Evolutionary conservation across 2,888 invertebrate genomes (phyloP).

Genomic region (Loripinus fragilis): DNA sequence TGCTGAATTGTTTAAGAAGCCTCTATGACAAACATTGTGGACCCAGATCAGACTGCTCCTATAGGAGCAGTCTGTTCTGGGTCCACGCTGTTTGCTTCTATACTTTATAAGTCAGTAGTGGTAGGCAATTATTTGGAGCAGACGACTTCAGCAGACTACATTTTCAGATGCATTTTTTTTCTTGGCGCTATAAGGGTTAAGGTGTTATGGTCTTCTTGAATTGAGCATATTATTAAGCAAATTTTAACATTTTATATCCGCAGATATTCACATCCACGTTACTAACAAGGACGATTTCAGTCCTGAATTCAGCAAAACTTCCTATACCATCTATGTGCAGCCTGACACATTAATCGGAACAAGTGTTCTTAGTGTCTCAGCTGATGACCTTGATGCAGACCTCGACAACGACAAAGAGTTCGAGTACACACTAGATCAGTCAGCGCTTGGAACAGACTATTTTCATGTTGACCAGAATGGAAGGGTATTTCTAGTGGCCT

Average conservation of each 20-base stretch:
- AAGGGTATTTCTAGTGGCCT: slow-evolving; percentile 23
- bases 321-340: slow-evolving; percentile 39
- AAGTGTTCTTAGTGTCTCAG: slow-evolving; percentile 32
- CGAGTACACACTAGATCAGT: slow-evolving; percentile 41
- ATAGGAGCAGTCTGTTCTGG: too few relatives aligned
- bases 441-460: slow-evolving; percentile 8
- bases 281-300: slow-evolving; percentile 40
- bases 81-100: too few relatives aligned
- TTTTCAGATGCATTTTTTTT: too few relatives aligned
- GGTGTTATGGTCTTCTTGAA: too few relatives aligned
- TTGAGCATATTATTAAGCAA: too few relatives aligned
- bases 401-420: slow-evolving; percentile 43
- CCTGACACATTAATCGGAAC: slow-evolving; percentile 44
- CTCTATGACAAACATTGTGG: too few relatives aligned
- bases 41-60: too few relatives aligned
- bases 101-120: too few relatives aligned
- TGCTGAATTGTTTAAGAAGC: too few relatives aligned
- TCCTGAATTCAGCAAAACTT: slow-evolving; percentile 41
- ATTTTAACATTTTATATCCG: not conserved
- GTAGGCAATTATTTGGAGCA: too few relatives aligned
- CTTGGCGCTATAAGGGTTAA: too few relatives aligned
- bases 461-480: slow-evolving; percentile 37
- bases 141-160: too few relatives aligned
- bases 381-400: slow-evolving; percentile 40
- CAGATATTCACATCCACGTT: slow-evolving; percentile 40